Evolutionary conservation across 2,797 vertebrate genomes (phyloP).

Genomic region (Rhincodon typus): DNA sequence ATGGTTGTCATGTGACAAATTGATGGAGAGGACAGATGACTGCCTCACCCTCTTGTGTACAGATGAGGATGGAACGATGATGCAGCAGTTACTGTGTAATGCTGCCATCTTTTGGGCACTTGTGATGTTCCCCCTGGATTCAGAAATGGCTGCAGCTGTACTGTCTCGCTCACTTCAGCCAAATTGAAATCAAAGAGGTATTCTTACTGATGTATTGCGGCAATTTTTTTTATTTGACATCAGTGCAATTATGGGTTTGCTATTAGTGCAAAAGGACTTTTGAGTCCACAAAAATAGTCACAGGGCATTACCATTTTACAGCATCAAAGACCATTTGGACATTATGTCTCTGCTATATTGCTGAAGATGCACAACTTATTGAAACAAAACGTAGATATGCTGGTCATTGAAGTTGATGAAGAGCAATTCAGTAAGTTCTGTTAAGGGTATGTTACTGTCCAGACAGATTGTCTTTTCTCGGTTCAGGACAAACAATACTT

Average conservation of each 20-base stretch:
- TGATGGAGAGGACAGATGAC: not conserved
- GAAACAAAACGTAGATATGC: not conserved
- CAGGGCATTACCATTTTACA: not conserved
- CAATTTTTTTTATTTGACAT: not conserved
- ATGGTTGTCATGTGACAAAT: not conserved
- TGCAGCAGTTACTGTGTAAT: not conserved
- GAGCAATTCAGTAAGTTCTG: not conserved
- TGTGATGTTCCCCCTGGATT: not conserved
- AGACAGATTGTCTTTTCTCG: not conserved
- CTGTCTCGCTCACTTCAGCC: not conserved
- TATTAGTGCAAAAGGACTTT: not conserved
- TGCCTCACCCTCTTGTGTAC: not conserved
- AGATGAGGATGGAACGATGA: not conserved
- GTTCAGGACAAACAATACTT: not conserved
- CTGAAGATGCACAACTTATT: not conserved
- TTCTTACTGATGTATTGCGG: not conserved
- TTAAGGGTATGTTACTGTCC: not conserved
- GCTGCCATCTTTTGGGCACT: constrained; percentile 18
- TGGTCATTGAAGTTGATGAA: not conserved
- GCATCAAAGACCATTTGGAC: too few species aligned
- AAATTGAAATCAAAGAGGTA: not conserved
- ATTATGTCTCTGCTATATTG: too few species aligned
- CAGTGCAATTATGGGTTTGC: not conserved
- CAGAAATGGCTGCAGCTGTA: not conserved
- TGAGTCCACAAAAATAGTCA: not conserved